Evolutionary conservation across 2,888 invertebrate species (phyloP), one percentile per base, ranked within the genome.

Genomic region (Lycocerus yunnanus): DNA sequence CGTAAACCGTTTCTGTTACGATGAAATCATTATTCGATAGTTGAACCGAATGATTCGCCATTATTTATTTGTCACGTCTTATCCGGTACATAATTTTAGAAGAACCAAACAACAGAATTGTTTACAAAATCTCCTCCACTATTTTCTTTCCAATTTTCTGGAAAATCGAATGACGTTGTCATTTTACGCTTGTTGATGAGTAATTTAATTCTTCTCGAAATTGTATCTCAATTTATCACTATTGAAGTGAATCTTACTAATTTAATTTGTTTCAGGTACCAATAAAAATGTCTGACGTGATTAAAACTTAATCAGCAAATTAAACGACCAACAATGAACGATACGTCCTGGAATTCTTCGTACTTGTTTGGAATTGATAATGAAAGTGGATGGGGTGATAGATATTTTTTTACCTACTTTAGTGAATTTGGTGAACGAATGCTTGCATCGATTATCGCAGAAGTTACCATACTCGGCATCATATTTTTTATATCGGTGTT

Each of bases 341-440:
- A 69, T 75, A 63, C 61, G 13, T 80, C 83, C 14, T 85, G 85
- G 85, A 84, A 89, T 83, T 87, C 88, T 1, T 90, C 90, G 15
- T 90, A 90, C 82, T 84, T 88, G 66, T 87, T 85, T 78, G 90
- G 89, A 59, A 84, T 86, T 75, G 89, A 90, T 82, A 86, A 87
- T 73, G 79, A 81, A 58, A 86, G 85, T 71, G 89, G 89, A 69
- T 89, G 90, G 89, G 90, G 89, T 6, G 84, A 85, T 58, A 84
- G 90, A 77, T 90, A 88, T 81, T 90, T 89, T 81, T 90, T 90
- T 84, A 88, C 90, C 8, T 90, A 89, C 78, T 90, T 89, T 85
- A 89, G 89, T 73, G 88, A 90, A 80, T 88, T 90, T 78, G 89
- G 89, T 1, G 84, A 86, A 27, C 85, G 88, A 73, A 83, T 83